A percentile compares a stretch with the other conserved stretches of the same genome.
Conservation (phyloP, 1,140 invertebrate species). For the Drosophila sucinea region DNA sequence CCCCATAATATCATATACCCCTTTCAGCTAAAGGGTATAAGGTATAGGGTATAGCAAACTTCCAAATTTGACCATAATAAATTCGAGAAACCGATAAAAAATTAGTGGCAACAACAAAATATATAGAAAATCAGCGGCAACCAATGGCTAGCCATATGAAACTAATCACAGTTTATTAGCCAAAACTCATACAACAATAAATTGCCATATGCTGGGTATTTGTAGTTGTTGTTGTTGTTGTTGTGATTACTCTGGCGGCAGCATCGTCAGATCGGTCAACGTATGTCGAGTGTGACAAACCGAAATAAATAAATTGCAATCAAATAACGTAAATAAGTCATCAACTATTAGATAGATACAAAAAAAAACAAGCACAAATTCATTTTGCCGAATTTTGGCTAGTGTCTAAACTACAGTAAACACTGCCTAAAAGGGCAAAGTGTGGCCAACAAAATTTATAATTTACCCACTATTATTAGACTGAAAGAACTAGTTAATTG, state of each 20-base stretch:
- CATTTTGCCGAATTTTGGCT: neutral
- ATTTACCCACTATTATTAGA: too few relatives aligned
- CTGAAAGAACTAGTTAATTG: too few relatives aligned
- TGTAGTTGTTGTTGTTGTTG: slow-evolving; percentile 30
- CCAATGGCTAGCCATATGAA: slow-evolving; percentile 49
- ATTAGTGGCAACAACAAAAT: slow-evolving; percentile 57
- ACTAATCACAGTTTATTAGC: slow-evolving; percentile 74
- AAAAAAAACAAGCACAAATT: slow-evolving; percentile 9
- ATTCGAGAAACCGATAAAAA: slow-evolving; percentile 66
- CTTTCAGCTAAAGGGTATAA: neutral
- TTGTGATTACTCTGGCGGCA: slow-evolving; percentile 21
- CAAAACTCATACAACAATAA: slow-evolving; percentile 28
- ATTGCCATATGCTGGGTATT: slow-evolving; percentile 18
- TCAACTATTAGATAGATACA: slow-evolving; percentile 36
- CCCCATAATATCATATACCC: neutral
- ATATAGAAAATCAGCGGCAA: neutral
- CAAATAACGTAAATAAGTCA: slow-evolving; percentile 64
- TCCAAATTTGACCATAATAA: slow-evolving; percentile 58
- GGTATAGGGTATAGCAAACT: neutral
- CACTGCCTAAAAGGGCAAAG: neutral
- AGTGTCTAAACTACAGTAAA: slow-evolving; percentile 29
- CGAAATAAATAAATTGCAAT: slow-evolving; percentile 57
- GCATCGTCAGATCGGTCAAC: slow-evolving; percentile 9
- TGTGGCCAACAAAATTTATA: too few relatives aligned
- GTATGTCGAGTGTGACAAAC: slow-evolving; percentile 39